Percentiles rank a stretch among this genome's conserved stretches.
Conservation (phyloP, 2,888 invertebrate species). For the Phorcus lineatus region DNA sequence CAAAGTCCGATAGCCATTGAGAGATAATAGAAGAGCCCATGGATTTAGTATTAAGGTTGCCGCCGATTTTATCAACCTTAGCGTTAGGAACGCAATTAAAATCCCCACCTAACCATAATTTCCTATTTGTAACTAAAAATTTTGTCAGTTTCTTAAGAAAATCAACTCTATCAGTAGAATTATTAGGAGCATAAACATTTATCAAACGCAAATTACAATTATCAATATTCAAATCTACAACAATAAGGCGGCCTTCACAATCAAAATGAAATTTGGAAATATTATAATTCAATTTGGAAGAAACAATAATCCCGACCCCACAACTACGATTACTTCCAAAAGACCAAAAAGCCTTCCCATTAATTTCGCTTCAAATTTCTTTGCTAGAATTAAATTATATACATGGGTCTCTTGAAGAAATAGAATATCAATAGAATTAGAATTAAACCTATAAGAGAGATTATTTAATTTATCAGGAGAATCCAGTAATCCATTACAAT, state of each 20-base stretch:
- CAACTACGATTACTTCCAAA: neutral
- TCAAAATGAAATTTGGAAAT: neutral
- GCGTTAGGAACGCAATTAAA: neutral
- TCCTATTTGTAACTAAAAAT: neutral
- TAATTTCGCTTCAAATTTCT: neutral
- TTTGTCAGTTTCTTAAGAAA: neutral
- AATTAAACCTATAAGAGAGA: slow-evolving; percentile 37
- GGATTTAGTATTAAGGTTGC: neutral
- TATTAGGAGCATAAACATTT: neutral
- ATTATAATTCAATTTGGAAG: neutral
- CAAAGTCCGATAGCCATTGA: neutral
- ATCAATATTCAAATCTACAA: neutral
- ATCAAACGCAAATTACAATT: neutral
- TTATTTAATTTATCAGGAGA: neutral
- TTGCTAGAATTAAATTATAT: neutral
- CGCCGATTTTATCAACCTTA: neutral
- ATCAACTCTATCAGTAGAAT: neutral
- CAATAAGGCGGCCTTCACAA: neutral
- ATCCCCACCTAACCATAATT: neutral
- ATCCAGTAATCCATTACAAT: neutral
- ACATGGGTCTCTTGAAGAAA: slow-evolving; percentile 19
- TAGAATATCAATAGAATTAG: slow-evolving; percentile 19
- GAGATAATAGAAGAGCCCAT: too few species aligned
- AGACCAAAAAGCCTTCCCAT: neutral
- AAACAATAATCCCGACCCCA: neutral